Evolutionary conservation across 2,888 invertebrate genomes (phyloP).

Genomic region (Drosophila meridiana): DNA sequence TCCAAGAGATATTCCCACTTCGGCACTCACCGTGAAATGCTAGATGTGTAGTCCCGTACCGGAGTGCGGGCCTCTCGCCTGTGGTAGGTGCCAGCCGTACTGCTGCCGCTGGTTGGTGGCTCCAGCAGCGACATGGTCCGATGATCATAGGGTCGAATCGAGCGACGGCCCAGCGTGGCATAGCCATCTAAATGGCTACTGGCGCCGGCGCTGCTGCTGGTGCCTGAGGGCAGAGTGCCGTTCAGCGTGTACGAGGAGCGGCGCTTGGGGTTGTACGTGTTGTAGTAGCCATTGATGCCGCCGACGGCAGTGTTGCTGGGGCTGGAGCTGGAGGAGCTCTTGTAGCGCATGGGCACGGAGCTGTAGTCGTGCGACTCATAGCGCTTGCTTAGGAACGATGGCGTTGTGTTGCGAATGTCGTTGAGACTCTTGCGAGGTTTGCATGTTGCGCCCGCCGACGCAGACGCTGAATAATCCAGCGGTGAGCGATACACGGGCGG

Average conservation of each 20-base stretch:
- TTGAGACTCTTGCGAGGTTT: constrained; percentile 83
- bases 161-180: constrained; percentile 84
- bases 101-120: constrained; percentile 61
- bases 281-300: constrained; percentile 76
- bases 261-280: constrained; percentile 84
- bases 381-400: constrained; percentile 79
- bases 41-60: constrained; percentile 76
- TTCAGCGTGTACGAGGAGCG: constrained; percentile 83
- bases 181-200: constrained; percentile 82
- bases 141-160: constrained; percentile 83
- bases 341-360: constrained; percentile 74
- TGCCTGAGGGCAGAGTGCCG: constrained; percentile 64
- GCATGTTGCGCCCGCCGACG: constrained; percentile 51
- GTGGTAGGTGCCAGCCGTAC: constrained; percentile 63
- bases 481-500: constrained; percentile 82
- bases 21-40: constrained; percentile 76
- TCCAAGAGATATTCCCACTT: background rate
- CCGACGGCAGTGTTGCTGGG: constrained; percentile 69
- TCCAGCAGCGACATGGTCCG: constrained; percentile 84
- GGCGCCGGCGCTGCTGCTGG: constrained; percentile 47
- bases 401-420: constrained; percentile 81
- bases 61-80: constrained; percentile 81
- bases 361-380: constrained; percentile 78
- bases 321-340: constrained; percentile 74
- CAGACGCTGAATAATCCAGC: constrained; percentile 66